Conservation (phyloP, 2,113 vertebrate species). For the Indicator maculatus region DNA sequence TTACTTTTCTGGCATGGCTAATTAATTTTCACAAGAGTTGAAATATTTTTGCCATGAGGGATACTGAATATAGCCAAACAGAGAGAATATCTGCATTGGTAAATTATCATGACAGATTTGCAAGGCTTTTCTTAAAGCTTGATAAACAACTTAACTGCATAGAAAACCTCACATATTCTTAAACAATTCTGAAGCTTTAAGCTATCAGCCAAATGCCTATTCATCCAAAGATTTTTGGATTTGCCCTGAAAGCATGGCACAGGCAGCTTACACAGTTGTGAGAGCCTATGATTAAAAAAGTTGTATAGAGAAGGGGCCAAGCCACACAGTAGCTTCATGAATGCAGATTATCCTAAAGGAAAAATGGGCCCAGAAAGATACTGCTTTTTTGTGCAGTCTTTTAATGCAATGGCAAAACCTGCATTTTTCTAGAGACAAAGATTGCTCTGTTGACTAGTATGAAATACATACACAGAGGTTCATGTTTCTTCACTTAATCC, state of each 20-base stretch:
- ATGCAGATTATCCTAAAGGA: background rate
- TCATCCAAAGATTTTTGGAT: conserved; percentile 2
- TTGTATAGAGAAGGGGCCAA: background rate
- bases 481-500: background rate
- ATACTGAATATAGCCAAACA: background rate
- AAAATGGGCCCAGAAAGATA: background rate
- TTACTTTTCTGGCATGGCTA: background rate
- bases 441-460: background rate
- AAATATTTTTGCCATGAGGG: background rate
- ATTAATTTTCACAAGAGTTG: background rate
- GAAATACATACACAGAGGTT: background rate
- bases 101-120: conserved; percentile 36
- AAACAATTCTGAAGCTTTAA: background rate
- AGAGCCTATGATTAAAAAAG: background rate
- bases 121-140: background rate
- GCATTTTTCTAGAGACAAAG: background rate
- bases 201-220: conserved; percentile 11
- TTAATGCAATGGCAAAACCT: background rate
- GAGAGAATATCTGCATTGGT: background rate
- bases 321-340: background rate
- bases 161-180: background rate
- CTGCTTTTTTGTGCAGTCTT: background rate
- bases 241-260: background rate
- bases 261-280: background rate
- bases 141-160: conserved; percentile 36